Conservation (phyloP, 92 coral and sea anemone genomes). For the Isaurus tuberculatus region DNA sequence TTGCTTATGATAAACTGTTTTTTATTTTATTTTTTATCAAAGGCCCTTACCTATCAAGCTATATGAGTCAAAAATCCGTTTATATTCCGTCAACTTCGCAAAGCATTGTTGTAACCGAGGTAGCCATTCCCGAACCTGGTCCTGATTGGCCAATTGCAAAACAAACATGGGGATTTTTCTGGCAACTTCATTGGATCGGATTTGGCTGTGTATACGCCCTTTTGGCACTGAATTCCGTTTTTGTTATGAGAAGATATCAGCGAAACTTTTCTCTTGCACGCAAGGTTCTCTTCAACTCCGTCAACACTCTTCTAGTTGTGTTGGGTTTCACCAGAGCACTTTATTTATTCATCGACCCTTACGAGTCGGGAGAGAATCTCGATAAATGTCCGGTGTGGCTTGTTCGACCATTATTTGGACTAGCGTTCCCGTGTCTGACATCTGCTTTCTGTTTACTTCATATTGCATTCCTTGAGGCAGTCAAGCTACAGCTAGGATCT, state of each 20-base stretch:
- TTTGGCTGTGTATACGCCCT: slow-evolving; percentile 72
- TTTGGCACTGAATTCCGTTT: slow-evolving; percentile 66
- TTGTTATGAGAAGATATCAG: slow-evolving; percentile 55
- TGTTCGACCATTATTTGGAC: slow-evolving; percentile 76
- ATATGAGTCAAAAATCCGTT: neutral
- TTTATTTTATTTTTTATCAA: too few relatives aligned
- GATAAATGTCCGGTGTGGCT: slow-evolving; percentile 70
- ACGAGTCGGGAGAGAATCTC: slow-evolving; percentile 72
- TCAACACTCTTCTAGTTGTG: slow-evolving; percentile 74
- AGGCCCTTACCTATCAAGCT: neutral
- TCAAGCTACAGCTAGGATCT: slow-evolving; percentile 64
- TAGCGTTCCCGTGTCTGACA: slow-evolving; percentile 89
- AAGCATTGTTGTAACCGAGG: neutral
- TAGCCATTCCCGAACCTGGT: slow-evolving; percentile 81
- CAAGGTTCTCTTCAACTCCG: slow-evolving; percentile 62
- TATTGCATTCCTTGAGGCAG: slow-evolving; percentile 83
- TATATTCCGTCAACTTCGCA: neutral
- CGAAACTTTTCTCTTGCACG: slow-evolving; percentile 61
- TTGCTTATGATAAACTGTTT: too few relatives aligned
- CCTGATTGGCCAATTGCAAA: slow-evolving; percentile 87
- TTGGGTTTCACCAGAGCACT: slow-evolving; percentile 76
- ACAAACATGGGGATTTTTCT: slow-evolving; percentile 72
- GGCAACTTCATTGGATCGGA: slow-evolving; percentile 88
- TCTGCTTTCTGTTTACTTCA: slow-evolving; percentile 89
- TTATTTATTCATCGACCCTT: slow-evolving; percentile 79